Evolutionary conservation across 2,888 invertebrate genomes (phyloP).

Genomic region (Pterobdella sp.): DNA sequence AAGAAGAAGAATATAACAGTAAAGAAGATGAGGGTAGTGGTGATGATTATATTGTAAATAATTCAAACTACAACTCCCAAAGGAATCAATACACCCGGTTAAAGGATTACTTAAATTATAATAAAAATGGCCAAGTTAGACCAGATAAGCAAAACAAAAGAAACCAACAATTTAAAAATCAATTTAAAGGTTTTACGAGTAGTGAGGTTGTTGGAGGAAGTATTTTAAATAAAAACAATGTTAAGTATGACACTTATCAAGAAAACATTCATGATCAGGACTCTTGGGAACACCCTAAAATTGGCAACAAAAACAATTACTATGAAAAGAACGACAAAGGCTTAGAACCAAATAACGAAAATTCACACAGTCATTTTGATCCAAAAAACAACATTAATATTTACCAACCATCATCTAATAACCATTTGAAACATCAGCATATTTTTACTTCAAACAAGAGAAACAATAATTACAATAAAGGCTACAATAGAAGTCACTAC

Average conservation of each 20-base stretch:
- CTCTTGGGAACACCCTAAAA: background rate
- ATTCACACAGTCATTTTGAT: background rate
- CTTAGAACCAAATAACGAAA: background rate
- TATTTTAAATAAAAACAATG: constrained; percentile 4
- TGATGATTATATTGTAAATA: background rate
- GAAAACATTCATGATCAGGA: background rate
- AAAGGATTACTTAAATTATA: background rate
- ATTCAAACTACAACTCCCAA: background rate
- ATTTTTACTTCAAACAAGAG: background rate
- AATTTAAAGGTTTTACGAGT: background rate
- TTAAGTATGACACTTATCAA: background rate
- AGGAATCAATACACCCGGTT: background rate
- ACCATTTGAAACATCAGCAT: background rate
- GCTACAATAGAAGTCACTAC: no score
- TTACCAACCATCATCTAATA: background rate
- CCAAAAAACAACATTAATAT: background rate
- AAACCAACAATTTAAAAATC: background rate
- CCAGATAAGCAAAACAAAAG: constrained; percentile 8
- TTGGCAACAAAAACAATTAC: background rate
- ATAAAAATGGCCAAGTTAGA: background rate
- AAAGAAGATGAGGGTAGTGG: constrained; percentile 4
- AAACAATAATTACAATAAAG: background rate
- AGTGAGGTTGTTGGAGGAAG: background rate
- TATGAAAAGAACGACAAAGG: background rate
- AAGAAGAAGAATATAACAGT: background rate